These are phyloP conservation scores for Lanius ludovicianus DNA, from an alignment of 2,113 vertebrate species.

Conservation along the genomic window DNA sequence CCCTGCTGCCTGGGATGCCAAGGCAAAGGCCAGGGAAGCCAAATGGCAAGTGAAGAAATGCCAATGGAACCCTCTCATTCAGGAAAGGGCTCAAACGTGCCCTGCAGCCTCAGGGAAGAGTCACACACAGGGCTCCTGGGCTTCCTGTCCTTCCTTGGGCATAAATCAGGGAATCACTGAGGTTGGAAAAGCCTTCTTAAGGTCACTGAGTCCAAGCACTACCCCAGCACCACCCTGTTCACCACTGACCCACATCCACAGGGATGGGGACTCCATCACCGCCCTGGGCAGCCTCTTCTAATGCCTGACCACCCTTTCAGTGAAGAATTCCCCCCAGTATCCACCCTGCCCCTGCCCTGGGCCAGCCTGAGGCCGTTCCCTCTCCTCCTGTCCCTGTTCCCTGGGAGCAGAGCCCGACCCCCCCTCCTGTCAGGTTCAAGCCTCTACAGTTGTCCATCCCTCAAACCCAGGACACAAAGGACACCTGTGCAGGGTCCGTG, in stretches of 20 bases:
- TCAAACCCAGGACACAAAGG: accelerated
- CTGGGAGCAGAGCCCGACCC: background rate
- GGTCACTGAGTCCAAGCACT: background rate
- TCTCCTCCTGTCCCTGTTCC: background rate
- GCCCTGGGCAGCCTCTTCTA: background rate
- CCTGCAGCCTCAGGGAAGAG: background rate
- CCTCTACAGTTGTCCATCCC: background rate
- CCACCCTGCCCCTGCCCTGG: background rate
- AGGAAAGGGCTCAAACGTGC: background rate
- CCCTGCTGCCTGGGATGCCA: background rate
- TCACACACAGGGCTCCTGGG: background rate
- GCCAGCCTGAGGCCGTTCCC: background rate
- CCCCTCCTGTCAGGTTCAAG: background rate
- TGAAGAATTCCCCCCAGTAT: background rate
- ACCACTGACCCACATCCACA: background rate
- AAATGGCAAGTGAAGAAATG: background rate
- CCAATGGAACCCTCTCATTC: background rate
- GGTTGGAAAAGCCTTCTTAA: background rate
- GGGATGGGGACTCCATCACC: background rate
- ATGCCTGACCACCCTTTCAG: background rate
- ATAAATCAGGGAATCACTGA: background rate
- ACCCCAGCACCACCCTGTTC: background rate
- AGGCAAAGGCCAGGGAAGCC: background rate
- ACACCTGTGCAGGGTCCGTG: accelerated
- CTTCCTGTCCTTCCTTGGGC: background rate